Evolutionary conservation across 2,113 vertebrate genomes (phyloP).

Genomic region (Siniperca knerii): DNA sequence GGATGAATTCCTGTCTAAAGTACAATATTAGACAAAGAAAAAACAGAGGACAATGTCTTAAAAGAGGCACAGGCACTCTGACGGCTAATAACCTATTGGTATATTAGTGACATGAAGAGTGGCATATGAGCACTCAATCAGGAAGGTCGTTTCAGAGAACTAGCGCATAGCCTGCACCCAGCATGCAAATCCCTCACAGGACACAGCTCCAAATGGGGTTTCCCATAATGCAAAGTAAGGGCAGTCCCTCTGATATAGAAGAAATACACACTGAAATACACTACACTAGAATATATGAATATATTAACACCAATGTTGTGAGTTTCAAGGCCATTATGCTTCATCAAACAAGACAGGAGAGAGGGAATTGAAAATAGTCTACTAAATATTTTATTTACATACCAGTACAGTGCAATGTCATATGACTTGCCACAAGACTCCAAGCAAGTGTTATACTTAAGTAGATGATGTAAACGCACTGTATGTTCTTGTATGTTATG

Average conservation of each 20-base stretch:
- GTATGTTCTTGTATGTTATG: neutral
- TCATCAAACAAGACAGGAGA: conserved; percentile 16
- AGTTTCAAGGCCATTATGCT: conserved; percentile 5
- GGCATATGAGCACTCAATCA: conserved; percentile 18
- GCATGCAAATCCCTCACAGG: conserved; percentile 58
- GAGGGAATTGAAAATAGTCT: conserved; percentile 1
- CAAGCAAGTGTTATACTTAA: neutral
- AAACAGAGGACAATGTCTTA: conserved; percentile 19
- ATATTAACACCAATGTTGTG: conserved; percentile 1
- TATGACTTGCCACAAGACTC: conserved; percentile 39
- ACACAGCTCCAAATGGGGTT: conserved; percentile 46
- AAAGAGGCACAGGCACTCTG: conserved; percentile 16
- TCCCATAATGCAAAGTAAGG: conserved; percentile 73
- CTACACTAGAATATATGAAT: conserved; percentile 16
- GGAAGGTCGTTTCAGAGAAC: conserved; percentile 19
- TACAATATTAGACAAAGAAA: conserved; percentile 48
- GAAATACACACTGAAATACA: conserved; percentile 19
- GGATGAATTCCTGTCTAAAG: conserved; percentile 59
- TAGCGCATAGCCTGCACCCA: conserved; percentile 24
- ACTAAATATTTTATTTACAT: conserved; percentile 14
- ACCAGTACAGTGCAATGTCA: neutral
- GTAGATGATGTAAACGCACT: neutral
- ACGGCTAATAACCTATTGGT: conserved; percentile 23
- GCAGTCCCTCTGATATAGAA: conserved; percentile 41
- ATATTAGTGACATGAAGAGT: conserved; percentile 34